Conservation (phyloP, 2,113 vertebrate genomes). For the Numida meleagris region DNA sequence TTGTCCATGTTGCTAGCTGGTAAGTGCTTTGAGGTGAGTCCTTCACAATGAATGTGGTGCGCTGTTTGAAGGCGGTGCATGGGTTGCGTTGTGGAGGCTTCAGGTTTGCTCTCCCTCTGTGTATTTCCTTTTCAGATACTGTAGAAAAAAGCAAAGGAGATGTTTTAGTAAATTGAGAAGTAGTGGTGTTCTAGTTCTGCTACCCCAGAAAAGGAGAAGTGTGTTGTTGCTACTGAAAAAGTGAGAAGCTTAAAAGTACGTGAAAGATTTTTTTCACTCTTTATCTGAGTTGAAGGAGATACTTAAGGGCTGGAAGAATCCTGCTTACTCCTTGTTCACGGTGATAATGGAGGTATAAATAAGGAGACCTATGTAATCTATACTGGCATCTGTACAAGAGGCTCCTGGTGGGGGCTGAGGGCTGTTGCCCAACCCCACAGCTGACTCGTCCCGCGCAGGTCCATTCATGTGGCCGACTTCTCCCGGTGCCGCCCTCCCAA, state of each 20-base stretch:
- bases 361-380: background rate
- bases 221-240: background rate
- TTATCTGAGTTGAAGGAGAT: background rate
- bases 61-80: background rate
- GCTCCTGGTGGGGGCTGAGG: background rate
- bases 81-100: background rate
- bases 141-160: background rate
- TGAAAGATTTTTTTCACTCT: background rate
- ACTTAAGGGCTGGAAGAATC: background rate
- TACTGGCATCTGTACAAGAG: conserved; percentile 4
- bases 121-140: background rate
- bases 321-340: conserved; percentile 13
- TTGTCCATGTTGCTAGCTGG: background rate
- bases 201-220: background rate
- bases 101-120: background rate
- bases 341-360: conserved; percentile 28
- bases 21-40: background rate
- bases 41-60: background rate
- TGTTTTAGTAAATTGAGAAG: background rate
- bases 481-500: background rate
- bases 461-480: background rate
- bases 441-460: background rate
- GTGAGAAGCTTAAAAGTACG: background rate
- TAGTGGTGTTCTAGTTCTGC: background rate
- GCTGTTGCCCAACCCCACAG: conserved; percentile 12